These are phyloP conservation scores for Orthonychiurus folsomi DNA, from an alignment of 2,888 invertebrate species.

Conservation along the genomic window DNA sequence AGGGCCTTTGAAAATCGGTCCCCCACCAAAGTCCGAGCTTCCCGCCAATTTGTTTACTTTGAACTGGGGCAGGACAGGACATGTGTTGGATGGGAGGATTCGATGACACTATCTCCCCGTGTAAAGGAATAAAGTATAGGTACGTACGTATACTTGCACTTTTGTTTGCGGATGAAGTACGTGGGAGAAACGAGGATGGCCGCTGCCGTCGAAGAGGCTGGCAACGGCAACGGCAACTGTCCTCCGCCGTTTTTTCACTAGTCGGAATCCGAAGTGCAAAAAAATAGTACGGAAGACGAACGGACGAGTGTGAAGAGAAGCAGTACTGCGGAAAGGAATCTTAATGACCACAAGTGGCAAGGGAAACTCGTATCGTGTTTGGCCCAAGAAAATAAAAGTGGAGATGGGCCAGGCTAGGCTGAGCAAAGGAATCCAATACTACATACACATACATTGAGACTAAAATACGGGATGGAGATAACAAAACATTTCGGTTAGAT, in stretches of 20 bases:
- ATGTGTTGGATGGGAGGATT: neutral
- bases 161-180: too few relatives aligned
- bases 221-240: too few relatives aligned
- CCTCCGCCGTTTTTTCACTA: too few relatives aligned
- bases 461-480: conserved; percentile 20
- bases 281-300: neutral
- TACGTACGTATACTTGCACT: neutral
- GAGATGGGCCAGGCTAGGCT: too few relatives aligned
- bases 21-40: neutral
- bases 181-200: too few relatives aligned
- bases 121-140: neutral
- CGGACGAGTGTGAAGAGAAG: conserved; percentile 1
- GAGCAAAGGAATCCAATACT: neutral
- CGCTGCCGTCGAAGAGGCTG: too few relatives aligned
- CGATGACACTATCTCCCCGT: neutral
- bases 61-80: neutral
- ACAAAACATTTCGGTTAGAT: conserved; percentile 16
- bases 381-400: neutral
- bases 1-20: neutral
- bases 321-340: conserved; percentile 1
- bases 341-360: too few relatives aligned
- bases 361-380: neutral
- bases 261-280: too few relatives aligned
- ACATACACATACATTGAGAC: conserved; percentile 12
- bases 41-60: neutral